Conservation (phyloP, 2,797 vertebrate genomes). For the Enteromius radiatus region DNA sequence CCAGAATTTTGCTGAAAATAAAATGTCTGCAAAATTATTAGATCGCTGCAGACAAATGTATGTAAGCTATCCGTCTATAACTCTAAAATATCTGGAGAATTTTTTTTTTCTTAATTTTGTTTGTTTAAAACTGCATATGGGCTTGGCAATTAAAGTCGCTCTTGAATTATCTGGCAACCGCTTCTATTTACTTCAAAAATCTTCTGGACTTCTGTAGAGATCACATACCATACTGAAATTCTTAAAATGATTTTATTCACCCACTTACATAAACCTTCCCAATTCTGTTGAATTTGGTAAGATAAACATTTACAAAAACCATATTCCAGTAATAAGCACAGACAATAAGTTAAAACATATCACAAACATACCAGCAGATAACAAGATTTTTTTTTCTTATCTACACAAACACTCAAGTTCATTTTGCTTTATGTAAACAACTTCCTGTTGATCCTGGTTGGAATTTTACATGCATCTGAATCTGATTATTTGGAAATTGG, state of each 20-base stretch:
- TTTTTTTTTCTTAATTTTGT: background rate
- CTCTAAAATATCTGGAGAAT: background rate
- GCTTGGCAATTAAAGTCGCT: background rate
- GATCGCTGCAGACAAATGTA: background rate
- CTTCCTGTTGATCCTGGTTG: conserved; percentile 75
- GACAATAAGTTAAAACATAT: conserved; percentile 97
- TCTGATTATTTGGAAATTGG: conserved; percentile 63
- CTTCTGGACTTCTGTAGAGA: conserved; percentile 51
- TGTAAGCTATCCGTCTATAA: background rate
- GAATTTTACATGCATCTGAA: conserved; percentile 88
- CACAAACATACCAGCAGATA: conserved; percentile 96
- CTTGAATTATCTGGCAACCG: background rate
- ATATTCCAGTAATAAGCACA: conserved; percentile 96
- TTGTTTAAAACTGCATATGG: background rate
- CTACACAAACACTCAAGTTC: conserved; percentile 80
- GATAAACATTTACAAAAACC: conserved; percentile 96
- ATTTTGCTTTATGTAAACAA: conserved; percentile 76
- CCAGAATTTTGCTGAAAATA: background rate
- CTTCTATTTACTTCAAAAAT: background rate
- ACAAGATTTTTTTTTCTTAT: conserved; percentile 97
- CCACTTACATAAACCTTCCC: conserved; percentile 92
- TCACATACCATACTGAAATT: conserved; percentile 76
- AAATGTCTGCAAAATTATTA: background rate
- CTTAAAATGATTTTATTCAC: conserved; percentile 96
- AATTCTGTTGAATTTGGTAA: conserved; percentile 88